phyloP scores from a whole-genome alignment of 2,113 vertebrate species.

The Syngnathus typhle region DNA sequence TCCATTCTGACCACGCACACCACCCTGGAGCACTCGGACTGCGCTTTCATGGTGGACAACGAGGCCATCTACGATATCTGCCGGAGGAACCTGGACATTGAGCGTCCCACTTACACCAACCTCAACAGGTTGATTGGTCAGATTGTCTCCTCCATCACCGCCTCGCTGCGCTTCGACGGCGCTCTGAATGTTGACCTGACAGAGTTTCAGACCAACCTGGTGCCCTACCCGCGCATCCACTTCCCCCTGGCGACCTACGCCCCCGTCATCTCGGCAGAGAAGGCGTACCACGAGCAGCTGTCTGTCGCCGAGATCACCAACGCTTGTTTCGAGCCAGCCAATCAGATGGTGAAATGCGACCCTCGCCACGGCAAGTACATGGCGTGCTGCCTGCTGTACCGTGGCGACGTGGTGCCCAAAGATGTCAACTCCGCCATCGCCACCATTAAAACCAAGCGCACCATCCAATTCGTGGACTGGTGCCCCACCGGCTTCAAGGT shows the following conservation, averaged over 20 bases:
- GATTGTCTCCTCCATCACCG: slow-evolving; percentile 77
- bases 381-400: slow-evolving; percentile 81
- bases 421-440: slow-evolving; percentile 81
- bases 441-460: slow-evolving; percentile 78
- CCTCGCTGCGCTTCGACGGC: slow-evolving; percentile 70
- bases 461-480: slow-evolving; percentile 70
- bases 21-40: slow-evolving; percentile 69
- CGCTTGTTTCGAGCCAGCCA: slow-evolving; percentile 79
- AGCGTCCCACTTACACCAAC: slow-evolving; percentile 79
- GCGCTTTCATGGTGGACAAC: slow-evolving; percentile 63
- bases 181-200: slow-evolving; percentile 66
- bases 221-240: slow-evolving; percentile 75
- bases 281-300: slow-evolving; percentile 79
- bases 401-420: slow-evolving; percentile 80
- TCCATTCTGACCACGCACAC: slow-evolving; percentile 75
- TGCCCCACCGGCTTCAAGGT: slow-evolving; percentile 72
- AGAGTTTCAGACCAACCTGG: slow-evolving; percentile 73
- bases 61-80: slow-evolving; percentile 59
- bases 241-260: slow-evolving; percentile 81
- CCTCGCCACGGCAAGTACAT: slow-evolving; percentile 81
- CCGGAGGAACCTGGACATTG: slow-evolving; percentile 78
- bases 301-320: slow-evolving; percentile 79
- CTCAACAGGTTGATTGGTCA: slow-evolving; percentile 80
- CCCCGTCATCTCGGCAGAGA: slow-evolving; percentile 81
- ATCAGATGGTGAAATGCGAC: slow-evolving; percentile 81